Evolutionary conservation across 2,888 invertebrate genomes (phyloP).

Genomic region (Erebia palarica): DNA sequence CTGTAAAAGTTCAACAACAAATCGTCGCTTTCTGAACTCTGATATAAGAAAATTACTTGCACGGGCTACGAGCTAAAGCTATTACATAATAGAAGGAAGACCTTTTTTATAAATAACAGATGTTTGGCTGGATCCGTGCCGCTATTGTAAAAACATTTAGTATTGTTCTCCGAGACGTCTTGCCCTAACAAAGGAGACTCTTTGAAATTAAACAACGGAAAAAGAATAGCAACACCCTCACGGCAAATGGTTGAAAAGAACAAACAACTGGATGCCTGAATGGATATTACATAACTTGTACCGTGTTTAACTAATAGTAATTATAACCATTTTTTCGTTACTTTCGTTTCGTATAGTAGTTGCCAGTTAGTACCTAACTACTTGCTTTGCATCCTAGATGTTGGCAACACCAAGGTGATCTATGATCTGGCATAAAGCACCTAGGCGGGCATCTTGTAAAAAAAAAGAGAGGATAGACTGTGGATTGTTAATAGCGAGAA

Average conservation of each 20-base stretch:
- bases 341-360: no score
- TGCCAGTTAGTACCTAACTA: no score
- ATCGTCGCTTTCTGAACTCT: no score
- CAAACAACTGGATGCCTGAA: conserved; percentile 11
- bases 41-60: not conserved
- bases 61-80: conserved; percentile 9
- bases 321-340: no score
- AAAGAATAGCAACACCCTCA: conserved; percentile 23
- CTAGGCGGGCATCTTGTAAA: no score
- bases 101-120: conserved; percentile 33
- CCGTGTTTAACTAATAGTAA: not conserved
- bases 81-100: not conserved
- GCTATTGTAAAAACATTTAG: conserved; percentile 39
- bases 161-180: conserved; percentile 39
- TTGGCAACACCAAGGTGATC: no score
- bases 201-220: conserved; percentile 27
- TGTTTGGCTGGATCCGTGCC: conserved; percentile 32
- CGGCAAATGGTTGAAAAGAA: conserved; percentile 18
- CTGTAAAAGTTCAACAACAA: no score
- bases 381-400: no score
- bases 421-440: no score
- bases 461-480: no score
- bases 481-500: no score
- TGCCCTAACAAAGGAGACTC: conserved; percentile 33
- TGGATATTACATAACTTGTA: not conserved